phyloP scores from a whole-genome alignment of 2,888 invertebrate species.

The Fragum fragum region DNA sequence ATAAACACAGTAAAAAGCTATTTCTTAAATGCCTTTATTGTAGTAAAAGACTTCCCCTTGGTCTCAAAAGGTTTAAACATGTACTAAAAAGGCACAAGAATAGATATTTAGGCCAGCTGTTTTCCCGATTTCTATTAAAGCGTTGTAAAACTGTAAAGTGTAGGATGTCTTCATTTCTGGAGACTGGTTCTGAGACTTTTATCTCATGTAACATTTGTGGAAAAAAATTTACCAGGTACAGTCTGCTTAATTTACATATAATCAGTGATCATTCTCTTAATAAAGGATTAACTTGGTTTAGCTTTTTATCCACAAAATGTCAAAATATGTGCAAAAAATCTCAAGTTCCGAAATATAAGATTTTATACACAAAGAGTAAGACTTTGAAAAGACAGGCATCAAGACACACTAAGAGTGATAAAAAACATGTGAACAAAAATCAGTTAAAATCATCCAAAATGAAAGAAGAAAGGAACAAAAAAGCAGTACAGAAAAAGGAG shows the following conservation, averaged over 20 bases:
- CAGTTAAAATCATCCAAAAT: not conserved
- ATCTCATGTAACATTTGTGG: slow-evolving; percentile 21
- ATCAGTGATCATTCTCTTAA: not conserved
- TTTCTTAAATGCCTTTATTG: not conserved
- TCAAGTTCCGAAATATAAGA: not conserved
- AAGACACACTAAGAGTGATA: not conserved
- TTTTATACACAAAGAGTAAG: not conserved
- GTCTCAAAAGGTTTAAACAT: not conserved
- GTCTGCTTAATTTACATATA: slow-evolving; percentile 21
- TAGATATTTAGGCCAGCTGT: slow-evolving; percentile 1
- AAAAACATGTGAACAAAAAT: not conserved
- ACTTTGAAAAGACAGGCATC: not conserved
- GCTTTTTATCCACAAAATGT: not conserved
- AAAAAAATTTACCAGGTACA: slow-evolving; percentile 24
- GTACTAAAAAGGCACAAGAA: not conserved
- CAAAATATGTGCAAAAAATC: not conserved
- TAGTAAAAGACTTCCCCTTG: not conserved
- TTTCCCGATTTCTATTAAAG: not conserved
- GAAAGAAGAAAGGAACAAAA: not conserved
- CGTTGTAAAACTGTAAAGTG: not conserved
- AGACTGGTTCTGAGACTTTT: slow-evolving; percentile 4
- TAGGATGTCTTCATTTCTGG: not conserved
- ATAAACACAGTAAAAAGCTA: not conserved
- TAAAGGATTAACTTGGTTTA: not conserved
- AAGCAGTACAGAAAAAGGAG: not conserved